Evolutionary conservation across 2,797 vertebrate species (phyloP), one percentile per base, ranked within the genome.

Genomic region (Eutrigla gurnardus): DNA sequence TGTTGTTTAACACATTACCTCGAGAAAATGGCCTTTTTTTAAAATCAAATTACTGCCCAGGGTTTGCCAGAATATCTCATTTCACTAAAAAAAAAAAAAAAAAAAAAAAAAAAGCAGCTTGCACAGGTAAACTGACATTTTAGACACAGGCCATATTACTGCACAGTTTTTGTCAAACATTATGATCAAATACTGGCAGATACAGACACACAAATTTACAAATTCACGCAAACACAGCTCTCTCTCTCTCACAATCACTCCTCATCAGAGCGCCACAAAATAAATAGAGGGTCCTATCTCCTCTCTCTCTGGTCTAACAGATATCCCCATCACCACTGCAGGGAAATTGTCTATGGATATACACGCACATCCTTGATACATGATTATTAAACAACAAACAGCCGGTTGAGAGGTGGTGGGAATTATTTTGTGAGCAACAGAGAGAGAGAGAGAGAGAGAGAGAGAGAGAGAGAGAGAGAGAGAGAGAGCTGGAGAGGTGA

Each of bases 301-400:
- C 59, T 58, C 60, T 65, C 36, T 4, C 65, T 50, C 32, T 65
- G 62, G 60, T 71, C 47, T 87, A 89, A 92, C 75, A 80, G 79
- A 89, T 85, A 88, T 87, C 63, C 54, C 59, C 70, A 89, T 78
- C 82, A 80, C 52, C 77, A 37, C 81, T 65, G 75, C 74, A 78
- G 84, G 25, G 81, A 87, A 84, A 86, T 81, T 88, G 80, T 85
- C 73, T 61, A 70, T 78, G 78, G 78, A 80, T 83, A 80, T 71
- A 65, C 66, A 88, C 37, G 13, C 77, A 78, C 61, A 89, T 68
- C 81, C 81, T 83, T 85, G 84, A 87, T 87, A 82, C 79, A 86
- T 85, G 82, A 90, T 87, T 87, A 89, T 90, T 82, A 84, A 90
- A 85, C 77, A 81, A 84, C 81, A 76, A 86, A 86, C 68, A 80